Evolutionary conservation across 2,113 vertebrate species (phyloP), one percentile per base, ranked within the genome.

Genomic region (Murina feae): DNA sequence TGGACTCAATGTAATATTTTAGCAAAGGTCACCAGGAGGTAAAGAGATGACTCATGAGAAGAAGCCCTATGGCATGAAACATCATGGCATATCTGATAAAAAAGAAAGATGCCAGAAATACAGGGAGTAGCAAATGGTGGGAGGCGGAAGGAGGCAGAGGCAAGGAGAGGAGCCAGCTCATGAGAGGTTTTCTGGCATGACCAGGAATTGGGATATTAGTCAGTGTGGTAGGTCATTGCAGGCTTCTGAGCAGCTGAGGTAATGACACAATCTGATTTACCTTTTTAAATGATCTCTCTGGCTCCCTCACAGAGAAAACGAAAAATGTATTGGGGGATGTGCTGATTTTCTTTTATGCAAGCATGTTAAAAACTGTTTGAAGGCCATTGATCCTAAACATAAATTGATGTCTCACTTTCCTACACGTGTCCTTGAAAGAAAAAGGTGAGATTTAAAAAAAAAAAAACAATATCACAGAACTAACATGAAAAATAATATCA

Each of bases 201-300:
- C 14, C 0, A 1, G 25, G 6, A 53, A 11, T 90, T 44, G 35
- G 13, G 42, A 42, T 63, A 71, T 82, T 58, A 85, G 44, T 85
- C 32, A 94, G 10, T 51, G 7, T 9, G 21, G 16, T 21, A 80
- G 28, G 9, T 66, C 60, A 78, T 14, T 78, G 47, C 21, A 89
- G 42, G 9, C 44, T 81, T 88, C 58, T 53, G 72, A 95, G 63
- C 25, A 78, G 75, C 35, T 91, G 35, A 91, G 37, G 74, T 89
- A 82, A 82, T 60, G 88, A 47, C 44, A 94, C 3, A 39, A 72
- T 37, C 30, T 68, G 88, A 93, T 89, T 91, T 83, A 78, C 32
- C 39, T 91, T 89, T 75, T 63, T 21, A 85, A 85, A 49, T 51
- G 5, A 71, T 81, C 42, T 86, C 5, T 66, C 44, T 93, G 80